A percentile compares a stretch with the other conserved stretches of the same genome.
These are phyloP conservation scores for Lontra canadensis DNA, from an alignment of 2,113 vertebrate species.

Conservation along the genomic window DNA sequence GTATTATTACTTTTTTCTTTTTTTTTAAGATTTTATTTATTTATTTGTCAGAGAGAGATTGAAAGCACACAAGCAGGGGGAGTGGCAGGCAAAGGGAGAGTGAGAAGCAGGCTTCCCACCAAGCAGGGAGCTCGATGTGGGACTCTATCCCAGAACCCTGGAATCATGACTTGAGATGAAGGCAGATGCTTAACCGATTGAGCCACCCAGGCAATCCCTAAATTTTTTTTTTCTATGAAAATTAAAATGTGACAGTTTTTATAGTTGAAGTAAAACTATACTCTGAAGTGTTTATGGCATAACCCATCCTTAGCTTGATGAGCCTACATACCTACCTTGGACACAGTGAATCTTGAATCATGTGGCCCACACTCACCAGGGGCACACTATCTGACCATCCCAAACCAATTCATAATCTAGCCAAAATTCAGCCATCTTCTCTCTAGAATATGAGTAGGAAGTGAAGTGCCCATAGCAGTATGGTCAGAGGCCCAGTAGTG, in stretches of 20 bases:
- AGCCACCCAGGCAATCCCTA: too few species aligned
- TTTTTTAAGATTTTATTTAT: too few species aligned
- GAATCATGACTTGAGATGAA: too few species aligned
- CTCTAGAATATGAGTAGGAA: neutral
- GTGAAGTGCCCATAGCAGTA: neutral
- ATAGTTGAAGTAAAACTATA: neutral
- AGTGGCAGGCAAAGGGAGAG: too few species aligned
- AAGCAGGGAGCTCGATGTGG: too few species aligned
- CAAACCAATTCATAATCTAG: neutral
- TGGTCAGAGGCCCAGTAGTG: neutral
- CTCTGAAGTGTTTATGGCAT: neutral
- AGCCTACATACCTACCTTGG: neutral
- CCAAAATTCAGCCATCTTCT: neutral
- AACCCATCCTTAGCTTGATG: neutral
- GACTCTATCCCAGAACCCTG: too few species aligned
- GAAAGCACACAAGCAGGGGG: too few species aligned
- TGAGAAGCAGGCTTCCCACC: too few species aligned
- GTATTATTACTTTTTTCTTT: neutral
- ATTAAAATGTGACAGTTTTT: neutral
- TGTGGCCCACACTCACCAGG: neutral
- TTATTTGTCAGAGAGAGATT: too few species aligned
- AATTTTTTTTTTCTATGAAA: neutral
- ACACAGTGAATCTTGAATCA: neutral
- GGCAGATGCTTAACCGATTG: too few species aligned
- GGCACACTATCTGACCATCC: neutral